Conservation (phyloP, 2,888 invertebrate genomes). For the Dilophus febrilis region DNA sequence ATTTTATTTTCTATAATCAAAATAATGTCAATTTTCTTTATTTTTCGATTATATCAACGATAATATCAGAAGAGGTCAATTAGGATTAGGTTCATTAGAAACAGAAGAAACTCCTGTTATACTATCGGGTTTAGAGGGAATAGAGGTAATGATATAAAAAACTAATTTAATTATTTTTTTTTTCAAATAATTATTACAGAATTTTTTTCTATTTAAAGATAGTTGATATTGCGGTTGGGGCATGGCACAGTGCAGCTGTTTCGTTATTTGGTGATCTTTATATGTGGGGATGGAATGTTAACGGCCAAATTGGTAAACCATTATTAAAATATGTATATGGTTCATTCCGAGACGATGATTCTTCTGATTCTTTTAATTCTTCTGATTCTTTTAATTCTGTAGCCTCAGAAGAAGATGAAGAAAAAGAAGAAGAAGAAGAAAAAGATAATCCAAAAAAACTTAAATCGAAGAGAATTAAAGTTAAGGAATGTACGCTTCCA, state of each 20-base stretch:
- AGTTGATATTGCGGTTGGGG: constrained; percentile 53
- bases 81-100: constrained; percentile 61
- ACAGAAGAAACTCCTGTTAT: constrained; percentile 42
- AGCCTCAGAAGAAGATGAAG: too few relatives aligned
- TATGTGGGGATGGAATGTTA: constrained; percentile 82
- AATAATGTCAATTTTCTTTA: neutral
- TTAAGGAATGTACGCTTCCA: constrained; percentile 17
- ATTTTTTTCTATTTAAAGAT: constrained; percentile 27
- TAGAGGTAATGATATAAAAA: constrained; percentile 35
- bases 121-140: constrained; percentile 57
- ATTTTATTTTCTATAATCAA: constrained; percentile 1
- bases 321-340: too few relatives aligned
- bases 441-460: constrained; percentile 15
- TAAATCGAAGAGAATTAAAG: constrained; percentile 4
- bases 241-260: constrained; percentile 73
- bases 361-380: too few relatives aligned
- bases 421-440: too few relatives aligned
- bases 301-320: constrained; percentile 63
- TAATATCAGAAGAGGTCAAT: constrained; percentile 59
- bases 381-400: too few relatives aligned
- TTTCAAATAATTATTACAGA: too few relatives aligned
- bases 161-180: neutral
- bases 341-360: too few relatives aligned
- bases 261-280: constrained; percentile 70
- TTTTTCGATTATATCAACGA: neutral